Conservation (phyloP, 92 coral and sea anemone genomes). For the Parazoanthus swiftii region DNA sequence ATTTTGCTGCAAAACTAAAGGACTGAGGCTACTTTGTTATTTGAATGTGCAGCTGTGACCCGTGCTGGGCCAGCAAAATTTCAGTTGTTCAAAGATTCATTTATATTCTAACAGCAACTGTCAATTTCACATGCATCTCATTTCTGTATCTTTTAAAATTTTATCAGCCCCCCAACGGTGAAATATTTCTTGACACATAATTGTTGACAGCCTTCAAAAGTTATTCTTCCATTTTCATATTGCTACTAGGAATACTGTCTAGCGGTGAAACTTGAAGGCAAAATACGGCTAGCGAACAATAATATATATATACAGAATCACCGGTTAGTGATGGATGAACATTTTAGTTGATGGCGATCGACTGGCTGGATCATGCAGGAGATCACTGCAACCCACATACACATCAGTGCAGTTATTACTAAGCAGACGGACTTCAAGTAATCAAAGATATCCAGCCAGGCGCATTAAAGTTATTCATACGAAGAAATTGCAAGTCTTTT, state of each 20-base stretch:
- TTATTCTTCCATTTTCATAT: background rate
- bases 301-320: background rate
- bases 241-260: background rate
- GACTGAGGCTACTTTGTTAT: too few species aligned
- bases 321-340: background rate
- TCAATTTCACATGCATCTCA: background rate
- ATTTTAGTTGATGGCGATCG: background rate
- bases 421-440: slow-evolving; percentile 10
- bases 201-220: background rate
- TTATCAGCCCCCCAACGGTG: background rate
- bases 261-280: slow-evolving; percentile 9
- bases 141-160: background rate
- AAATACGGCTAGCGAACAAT: background rate
- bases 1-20: too few species aligned
- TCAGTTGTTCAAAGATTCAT: too few species aligned
- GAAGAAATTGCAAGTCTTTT: background rate
- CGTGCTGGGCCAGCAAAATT: too few species aligned
- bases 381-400: background rate
- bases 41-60: too few species aligned
- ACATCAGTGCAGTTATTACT: background rate
- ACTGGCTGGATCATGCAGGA: background rate
- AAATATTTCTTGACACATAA: background rate
- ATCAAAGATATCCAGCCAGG: slow-evolving; percentile 4
- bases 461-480: background rate
- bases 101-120: background rate